These are phyloP conservation scores for Cossypha niveicapilla DNA, from an alignment of 2,797 vertebrate genomes.

Conservation along the genomic window DNA sequence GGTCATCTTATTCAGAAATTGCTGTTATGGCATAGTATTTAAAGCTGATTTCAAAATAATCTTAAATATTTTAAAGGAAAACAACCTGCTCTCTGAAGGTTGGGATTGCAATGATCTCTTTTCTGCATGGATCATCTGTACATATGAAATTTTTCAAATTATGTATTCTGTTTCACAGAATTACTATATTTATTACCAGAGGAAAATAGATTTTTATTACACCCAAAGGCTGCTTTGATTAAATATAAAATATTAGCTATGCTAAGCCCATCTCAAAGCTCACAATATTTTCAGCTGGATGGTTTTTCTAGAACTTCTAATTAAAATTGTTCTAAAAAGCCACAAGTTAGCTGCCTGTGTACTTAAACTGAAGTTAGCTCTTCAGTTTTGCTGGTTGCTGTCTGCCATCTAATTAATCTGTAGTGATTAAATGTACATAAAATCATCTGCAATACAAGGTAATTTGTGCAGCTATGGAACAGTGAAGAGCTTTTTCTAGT, in stretches of 20 bases:
- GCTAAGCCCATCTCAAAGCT: constrained; percentile 77
- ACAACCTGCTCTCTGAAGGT: not conserved
- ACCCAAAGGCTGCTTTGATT: constrained; percentile 78
- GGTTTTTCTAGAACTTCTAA: constrained; percentile 80
- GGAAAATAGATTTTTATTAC: constrained; percentile 80
- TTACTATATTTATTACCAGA: constrained; percentile 71
- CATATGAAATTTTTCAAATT: constrained; percentile 54
- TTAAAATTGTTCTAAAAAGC: constrained; percentile 79
- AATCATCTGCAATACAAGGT: constrained; percentile 70
- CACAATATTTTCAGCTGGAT: constrained; percentile 76
- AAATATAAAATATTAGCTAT: constrained; percentile 81
- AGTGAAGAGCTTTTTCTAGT: constrained; percentile 65
- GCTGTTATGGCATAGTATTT: constrained; percentile 52
- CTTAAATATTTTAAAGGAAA: constrained; percentile 43
- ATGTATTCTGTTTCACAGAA: constrained; percentile 70
- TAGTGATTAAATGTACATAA: constrained; percentile 78
- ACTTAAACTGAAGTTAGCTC: constrained; percentile 76
- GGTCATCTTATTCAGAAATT: constrained; percentile 40
- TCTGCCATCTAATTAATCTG: constrained; percentile 78
- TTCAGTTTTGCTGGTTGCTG: constrained; percentile 71
- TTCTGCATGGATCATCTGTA: constrained; percentile 27
- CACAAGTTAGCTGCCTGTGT: constrained; percentile 71
- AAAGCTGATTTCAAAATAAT: constrained; percentile 40
- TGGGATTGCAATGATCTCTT: not conserved
- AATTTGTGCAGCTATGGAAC: constrained; percentile 71